Percentiles rank a stretch among this genome's conserved stretches.
These are phyloP conservation scores for Ypsolopha scabrella DNA, from an alignment of 2,888 invertebrate genomes.

Conservation along the genomic window DNA sequence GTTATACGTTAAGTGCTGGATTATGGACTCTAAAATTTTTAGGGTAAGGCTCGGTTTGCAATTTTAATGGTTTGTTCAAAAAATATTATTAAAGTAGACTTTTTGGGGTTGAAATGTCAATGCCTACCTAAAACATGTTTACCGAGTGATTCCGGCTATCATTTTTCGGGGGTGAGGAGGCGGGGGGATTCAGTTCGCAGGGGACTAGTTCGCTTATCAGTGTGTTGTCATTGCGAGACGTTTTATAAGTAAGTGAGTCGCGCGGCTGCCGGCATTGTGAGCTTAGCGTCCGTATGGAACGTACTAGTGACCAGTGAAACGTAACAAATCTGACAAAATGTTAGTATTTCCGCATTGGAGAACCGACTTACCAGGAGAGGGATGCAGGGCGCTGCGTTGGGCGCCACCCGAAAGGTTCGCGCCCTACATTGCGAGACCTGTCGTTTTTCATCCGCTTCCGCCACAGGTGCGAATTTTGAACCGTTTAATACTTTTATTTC, in stretches of 20 bases:
- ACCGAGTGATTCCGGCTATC: conserved; percentile 9
- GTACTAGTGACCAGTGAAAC: background rate
- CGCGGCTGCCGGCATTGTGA: conserved; percentile 43
- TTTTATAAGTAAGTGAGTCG: conserved; percentile 59
- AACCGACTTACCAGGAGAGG: conserved; percentile 37
- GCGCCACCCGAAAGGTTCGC: conserved; percentile 57
- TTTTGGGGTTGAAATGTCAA: background rate
- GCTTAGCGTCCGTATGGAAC: conserved; percentile 19
- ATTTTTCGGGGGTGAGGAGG: background rate
- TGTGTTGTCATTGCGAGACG: conserved; percentile 48
- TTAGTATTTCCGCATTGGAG: conserved; percentile 62
- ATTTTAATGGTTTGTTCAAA: too few relatives aligned
- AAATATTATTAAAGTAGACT: background rate
- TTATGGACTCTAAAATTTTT: too few relatives aligned
- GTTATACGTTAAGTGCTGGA: too few relatives aligned
- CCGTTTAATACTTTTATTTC: background rate
- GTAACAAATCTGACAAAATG: conserved; percentile 31
- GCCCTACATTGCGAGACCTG: conserved; percentile 47
- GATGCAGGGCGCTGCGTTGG: conserved; percentile 52
- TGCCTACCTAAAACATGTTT: conserved; percentile 2
- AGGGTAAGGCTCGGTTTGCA: too few relatives aligned
- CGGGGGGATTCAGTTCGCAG: conserved; percentile 39
- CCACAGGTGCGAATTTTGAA: conserved; percentile 39
- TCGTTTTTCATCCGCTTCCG: conserved; percentile 35
- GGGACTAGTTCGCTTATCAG: conserved; percentile 60